phyloP scores from a whole-genome alignment of 2,888 invertebrate species.

The Amphipoea lucens region DNA sequence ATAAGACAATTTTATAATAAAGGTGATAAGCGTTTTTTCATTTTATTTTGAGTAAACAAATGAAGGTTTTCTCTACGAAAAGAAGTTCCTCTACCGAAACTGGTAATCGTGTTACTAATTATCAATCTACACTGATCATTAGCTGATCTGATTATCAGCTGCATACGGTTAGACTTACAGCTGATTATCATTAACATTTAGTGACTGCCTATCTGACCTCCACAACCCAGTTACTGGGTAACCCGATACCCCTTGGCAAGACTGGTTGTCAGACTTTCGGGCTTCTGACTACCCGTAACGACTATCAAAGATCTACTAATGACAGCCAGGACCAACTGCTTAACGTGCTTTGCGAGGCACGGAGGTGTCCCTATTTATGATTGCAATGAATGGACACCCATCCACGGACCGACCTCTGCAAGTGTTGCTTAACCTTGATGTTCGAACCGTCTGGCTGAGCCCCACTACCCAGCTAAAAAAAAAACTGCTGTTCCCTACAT shows the following conservation, averaged over 20 bases:
- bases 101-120: neutral
- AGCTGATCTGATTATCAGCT: no score
- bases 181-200: neutral
- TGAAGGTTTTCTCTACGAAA: neutral
- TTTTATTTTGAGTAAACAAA: neutral
- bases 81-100: neutral
- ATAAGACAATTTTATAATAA: conserved; percentile 44
- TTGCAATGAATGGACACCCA: neutral
- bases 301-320: neutral
- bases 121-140: no score
- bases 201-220: neutral
- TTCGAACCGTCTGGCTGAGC: neutral
- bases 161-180: neutral
- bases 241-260: neutral
- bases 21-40: conserved; percentile 36
- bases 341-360: neutral
- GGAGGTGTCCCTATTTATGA: no score
- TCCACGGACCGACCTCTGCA: neutral
- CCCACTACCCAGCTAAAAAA: neutral
- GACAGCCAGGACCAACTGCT: neutral
- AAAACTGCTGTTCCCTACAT: no score
- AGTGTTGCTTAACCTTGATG: neutral
- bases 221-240: neutral
- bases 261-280: neutral
- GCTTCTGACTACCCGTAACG: neutral